Conservation (phyloP, 1,140 invertebrate species). For the Sesamia nonagrioides region DNA sequence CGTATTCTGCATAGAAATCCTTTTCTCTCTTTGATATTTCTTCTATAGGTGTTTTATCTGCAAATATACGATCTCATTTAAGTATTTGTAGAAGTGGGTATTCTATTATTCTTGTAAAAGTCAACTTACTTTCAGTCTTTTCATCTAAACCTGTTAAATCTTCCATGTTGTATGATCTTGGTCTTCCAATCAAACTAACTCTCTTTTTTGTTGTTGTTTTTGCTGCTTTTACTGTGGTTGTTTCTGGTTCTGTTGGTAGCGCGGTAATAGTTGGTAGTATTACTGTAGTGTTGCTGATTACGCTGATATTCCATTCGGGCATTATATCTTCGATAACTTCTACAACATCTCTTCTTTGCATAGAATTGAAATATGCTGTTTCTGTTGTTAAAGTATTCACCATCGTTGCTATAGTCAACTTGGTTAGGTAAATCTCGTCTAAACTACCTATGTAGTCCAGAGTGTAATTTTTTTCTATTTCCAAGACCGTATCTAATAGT, state of each 20-base stretch:
- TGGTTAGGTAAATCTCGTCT: slow-evolving; percentile 76
- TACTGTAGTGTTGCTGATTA: background rate
- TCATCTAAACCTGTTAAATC: slow-evolving; percentile 62
- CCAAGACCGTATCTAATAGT: slow-evolving; percentile 69
- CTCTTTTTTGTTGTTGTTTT: slow-evolving; percentile 50
- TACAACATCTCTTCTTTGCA: slow-evolving; percentile 64
- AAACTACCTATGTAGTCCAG: slow-evolving; percentile 68
- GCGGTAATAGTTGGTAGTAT: slow-evolving; percentile 11
- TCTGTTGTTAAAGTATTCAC: slow-evolving; percentile 52
- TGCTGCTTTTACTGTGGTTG: slow-evolving; percentile 42
- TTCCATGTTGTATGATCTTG: slow-evolving; percentile 73
- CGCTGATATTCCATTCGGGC: background rate
- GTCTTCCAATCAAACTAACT: slow-evolving; percentile 67
- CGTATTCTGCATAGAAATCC: slow-evolving; percentile 68
- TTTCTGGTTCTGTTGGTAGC: slow-evolving; percentile 2
- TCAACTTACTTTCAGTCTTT: slow-evolving; percentile 64
- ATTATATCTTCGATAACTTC: slow-evolving; percentile 47
- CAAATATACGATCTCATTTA: slow-evolving; percentile 63
- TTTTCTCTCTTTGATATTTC: slow-evolving; percentile 50
- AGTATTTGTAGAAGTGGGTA: slow-evolving; percentile 46
- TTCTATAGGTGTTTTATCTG: slow-evolving; percentile 65
- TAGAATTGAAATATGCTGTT: slow-evolving; percentile 53
- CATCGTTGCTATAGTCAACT: slow-evolving; percentile 70
- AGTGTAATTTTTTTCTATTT: slow-evolving; percentile 71
- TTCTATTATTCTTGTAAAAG: slow-evolving; percentile 43